phyloP scores from a whole-genome alignment of 1,140 invertebrate species.

The Penaeus japonicus region DNA sequence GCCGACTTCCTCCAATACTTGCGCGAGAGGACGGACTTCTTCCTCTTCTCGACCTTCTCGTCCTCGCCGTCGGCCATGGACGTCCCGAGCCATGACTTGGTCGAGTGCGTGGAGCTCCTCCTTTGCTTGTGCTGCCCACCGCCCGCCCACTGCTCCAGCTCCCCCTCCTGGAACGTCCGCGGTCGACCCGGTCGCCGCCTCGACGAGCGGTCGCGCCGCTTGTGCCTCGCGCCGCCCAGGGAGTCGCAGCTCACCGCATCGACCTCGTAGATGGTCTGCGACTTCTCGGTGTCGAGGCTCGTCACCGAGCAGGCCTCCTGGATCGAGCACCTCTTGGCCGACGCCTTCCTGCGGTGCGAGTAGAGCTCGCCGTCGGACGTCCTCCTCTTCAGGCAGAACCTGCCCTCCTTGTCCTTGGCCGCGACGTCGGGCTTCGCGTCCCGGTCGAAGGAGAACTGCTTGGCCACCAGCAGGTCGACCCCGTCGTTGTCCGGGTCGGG shows the following conservation, averaged over 20 bases:
- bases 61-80: background rate
- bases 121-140: too few species aligned
- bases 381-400: background rate
- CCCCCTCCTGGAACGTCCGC: too few species aligned
- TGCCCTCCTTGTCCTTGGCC: background rate
- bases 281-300: background rate
- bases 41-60: background rate
- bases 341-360: background rate
- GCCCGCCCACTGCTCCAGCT: too few species aligned
- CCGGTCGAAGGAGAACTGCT: background rate
- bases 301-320: background rate
- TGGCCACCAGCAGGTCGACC: background rate
- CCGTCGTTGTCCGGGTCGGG: background rate
- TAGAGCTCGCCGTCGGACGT: constrained; percentile 21
- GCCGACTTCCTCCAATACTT: background rate
- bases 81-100: too few species aligned
- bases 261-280: background rate
- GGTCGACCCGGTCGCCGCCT: background rate
- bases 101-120: background rate
- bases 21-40: background rate
- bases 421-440: background rate
- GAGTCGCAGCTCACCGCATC: too few species aligned
- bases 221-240: too few species aligned
- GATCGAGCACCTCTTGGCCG: background rate
- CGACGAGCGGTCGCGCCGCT: background rate